phyloP scores from a whole-genome alignment of 2,113 vertebrate genomes.

The Scatophagus argus region DNA sequence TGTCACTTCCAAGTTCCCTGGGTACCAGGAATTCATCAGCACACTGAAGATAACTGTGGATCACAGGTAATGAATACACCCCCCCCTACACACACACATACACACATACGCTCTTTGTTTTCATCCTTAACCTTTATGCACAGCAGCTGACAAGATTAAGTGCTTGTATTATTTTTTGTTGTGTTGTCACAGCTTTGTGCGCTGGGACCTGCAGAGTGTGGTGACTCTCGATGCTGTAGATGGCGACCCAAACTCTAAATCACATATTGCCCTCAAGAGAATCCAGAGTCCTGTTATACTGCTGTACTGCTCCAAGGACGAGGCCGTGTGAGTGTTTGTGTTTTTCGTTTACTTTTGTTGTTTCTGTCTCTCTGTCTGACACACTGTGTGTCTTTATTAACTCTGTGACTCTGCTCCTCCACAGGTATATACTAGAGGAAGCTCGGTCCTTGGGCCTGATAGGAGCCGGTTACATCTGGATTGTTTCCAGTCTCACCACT shows the following conservation, averaged over 20 bases:
- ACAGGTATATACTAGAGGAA: conserved; percentile 91
- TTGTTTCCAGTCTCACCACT: conserved; percentile 94
- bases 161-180: conserved; percentile 41
- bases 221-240: conserved; percentile 92
- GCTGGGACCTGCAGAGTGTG: conserved; percentile 97
- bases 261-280: conserved; percentile 96
- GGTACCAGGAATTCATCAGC: conserved; percentile 94
- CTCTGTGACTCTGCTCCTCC: conserved; percentile 1
- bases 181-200: conserved; percentile 91
- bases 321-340: conserved; percentile 85
- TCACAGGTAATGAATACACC: conserved; percentile 69
- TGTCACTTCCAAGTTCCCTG: conserved; percentile 97
- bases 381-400: conserved; percentile 15
- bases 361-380: conserved; percentile 16
- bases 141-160: conserved; percentile 38
- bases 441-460: conserved; percentile 95
- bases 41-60: conserved; percentile 93
- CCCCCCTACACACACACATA: conserved; percentile 5
- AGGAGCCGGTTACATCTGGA: conserved; percentile 97
- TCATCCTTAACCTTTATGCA: conserved; percentile 32
- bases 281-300: conserved; percentile 97
- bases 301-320: conserved; percentile 97
- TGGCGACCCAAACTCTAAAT: conserved; percentile 93
- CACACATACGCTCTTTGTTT: conserved; percentile 19
- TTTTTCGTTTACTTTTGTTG: not conserved